Conservation (phyloP, 92 coral and sea anemone species). For the Diadumene lineata region DNA sequence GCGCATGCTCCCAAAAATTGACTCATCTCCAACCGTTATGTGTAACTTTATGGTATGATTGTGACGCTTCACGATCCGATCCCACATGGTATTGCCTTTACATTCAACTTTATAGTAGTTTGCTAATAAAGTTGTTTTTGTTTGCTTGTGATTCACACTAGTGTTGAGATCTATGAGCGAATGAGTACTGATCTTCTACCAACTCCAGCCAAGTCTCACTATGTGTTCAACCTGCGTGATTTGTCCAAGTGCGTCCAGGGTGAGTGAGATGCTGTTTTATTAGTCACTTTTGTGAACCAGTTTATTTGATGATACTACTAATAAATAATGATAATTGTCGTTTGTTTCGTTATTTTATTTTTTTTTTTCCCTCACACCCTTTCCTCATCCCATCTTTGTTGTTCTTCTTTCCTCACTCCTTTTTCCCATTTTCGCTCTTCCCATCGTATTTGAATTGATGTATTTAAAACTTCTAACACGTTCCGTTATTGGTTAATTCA, state of each 20-base stretch:
- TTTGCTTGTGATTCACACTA: conserved; percentile 13
- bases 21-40: too few relatives aligned
- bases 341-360: too few relatives aligned
- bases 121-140: too few relatives aligned
- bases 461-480: background rate
- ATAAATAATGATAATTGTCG: too few relatives aligned
- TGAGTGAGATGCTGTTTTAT: conserved; percentile 9
- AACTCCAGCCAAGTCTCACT: conserved; percentile 98
- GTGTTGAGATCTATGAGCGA: conserved; percentile 95
- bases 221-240: conserved; percentile 94
- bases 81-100: too few relatives aligned
- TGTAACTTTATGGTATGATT: too few relatives aligned
- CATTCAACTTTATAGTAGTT: too few relatives aligned
- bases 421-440: background rate
- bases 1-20: too few relatives aligned
- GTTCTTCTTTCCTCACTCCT: background rate
- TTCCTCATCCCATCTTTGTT: background rate
- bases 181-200: conserved; percentile 98
- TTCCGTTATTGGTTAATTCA: too few relatives aligned
- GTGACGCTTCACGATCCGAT: too few relatives aligned
- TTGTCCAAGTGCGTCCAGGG: conserved; percentile 99
- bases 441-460: background rate
- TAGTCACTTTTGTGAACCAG: too few relatives aligned
- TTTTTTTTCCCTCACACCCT: background rate
- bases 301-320: too few relatives aligned